Evolutionary conservation across 2,113 vertebrate species (phyloP), one percentile per base, ranked within the genome.

Genomic region (Zosterops borbonicus): DNA sequence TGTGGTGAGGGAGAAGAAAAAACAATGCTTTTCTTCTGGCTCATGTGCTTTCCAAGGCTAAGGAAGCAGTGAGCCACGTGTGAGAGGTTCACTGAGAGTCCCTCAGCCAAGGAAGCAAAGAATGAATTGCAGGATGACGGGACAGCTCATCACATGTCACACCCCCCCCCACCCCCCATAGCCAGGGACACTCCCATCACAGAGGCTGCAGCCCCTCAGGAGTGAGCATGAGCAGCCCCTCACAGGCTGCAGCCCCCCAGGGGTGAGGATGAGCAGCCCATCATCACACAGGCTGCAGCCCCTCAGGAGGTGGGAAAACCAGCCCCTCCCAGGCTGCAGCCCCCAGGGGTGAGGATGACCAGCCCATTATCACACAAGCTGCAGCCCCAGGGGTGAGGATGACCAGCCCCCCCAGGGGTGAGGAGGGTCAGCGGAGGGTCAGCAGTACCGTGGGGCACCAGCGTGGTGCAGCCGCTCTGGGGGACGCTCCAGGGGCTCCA

Each of bases 401-500:
- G 31, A 14, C 9, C 52, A 29, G 16, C 39, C 71, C 59, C n/a
- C 37, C 60, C 35, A 13, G 49, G 37, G 62, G 63, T 0, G 2
- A 5, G 52, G 39, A 39, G 39, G 39, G 39, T 39, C 39, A 39
- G 39, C 10, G 39, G 2, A 5, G 56, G 63, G 7, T 6, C n/a
- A 14, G 13, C 64, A 4, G 73, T 98, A 99, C 99, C 99, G 1
- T 99, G 99, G 2, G 99, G 98, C 4, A 98, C 98, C 25, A 99
- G 95, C 0, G 99, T 98, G 96, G 99, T 99, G 90, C 92, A 95
- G 7, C 99, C 99, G 0, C 60, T 97, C 97, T 99, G 99, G 1
- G 99, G 98, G 83, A 99, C 81, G 8, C 99, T 99, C 99, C 99
- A 99, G 0, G 99, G 99, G 87, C 99, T 99, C 99, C 99, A 99